phyloP scores from a whole-genome alignment of 2,113 vertebrate species.

The Nothoprocta perdicaria region DNA sequence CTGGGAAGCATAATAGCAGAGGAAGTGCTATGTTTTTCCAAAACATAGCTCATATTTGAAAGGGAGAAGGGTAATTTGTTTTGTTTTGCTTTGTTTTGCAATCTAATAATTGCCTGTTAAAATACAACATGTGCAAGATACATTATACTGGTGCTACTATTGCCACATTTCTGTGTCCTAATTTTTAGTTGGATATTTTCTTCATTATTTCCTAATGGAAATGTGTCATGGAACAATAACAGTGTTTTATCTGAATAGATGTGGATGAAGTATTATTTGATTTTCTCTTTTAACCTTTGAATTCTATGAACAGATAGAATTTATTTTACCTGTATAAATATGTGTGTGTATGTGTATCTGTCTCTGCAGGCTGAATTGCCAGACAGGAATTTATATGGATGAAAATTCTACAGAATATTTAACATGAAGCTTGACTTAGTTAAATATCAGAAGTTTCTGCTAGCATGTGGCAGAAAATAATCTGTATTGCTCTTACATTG shows the following conservation, averaged over 20 bases:
- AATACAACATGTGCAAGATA: background rate
- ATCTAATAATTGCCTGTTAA: background rate
- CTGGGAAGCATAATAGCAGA: background rate
- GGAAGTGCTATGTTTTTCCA: background rate
- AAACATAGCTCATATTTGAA: background rate
- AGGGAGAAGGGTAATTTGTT: background rate
- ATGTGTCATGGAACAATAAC: constrained; percentile 2
- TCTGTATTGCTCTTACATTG: constrained; percentile 54
- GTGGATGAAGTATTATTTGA: background rate
- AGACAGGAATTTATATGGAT: background rate
- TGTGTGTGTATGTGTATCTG: background rate
- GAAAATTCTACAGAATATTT: background rate
- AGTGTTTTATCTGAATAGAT: background rate
- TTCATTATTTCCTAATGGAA: background rate
- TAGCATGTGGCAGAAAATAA: background rate
- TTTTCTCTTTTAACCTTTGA: constrained; percentile 28
- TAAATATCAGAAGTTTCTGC: constrained; percentile 33
- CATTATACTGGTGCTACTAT: background rate
- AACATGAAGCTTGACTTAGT: background rate
- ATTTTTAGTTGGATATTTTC: constrained; percentile 48
- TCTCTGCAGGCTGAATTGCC: background rate
- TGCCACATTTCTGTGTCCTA: constrained; percentile 36
- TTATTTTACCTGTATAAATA: background rate
- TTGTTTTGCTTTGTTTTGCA: background rate
- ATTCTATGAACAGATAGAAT: background rate